These are phyloP conservation scores for Melanostoma scalare DNA, from an alignment of 2,888 invertebrate genomes.

Conservation along the genomic window DNA sequence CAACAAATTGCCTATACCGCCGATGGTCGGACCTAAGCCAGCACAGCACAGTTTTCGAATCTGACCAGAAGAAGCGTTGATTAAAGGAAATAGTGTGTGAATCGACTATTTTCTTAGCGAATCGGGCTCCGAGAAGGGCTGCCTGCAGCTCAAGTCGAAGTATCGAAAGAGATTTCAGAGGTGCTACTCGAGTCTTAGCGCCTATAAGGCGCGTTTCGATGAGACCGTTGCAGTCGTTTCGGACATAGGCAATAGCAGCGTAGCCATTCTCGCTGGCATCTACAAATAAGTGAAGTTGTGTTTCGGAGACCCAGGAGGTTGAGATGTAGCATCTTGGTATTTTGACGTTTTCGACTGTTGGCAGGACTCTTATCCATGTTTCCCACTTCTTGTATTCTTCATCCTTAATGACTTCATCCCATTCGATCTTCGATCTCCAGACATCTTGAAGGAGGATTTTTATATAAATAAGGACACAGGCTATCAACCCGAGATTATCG, in stretches of 20 bases:
- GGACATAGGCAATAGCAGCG: not conserved
- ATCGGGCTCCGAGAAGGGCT: conserved; percentile 8
- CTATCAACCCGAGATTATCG: conserved; percentile 52
- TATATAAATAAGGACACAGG: conserved; percentile 57
- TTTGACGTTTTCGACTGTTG: conserved; percentile 57
- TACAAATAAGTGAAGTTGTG: conserved; percentile 19
- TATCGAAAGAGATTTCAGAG: not conserved
- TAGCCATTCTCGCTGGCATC: not conserved
- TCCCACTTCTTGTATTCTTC: conserved; percentile 61
- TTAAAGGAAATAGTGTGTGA: not conserved
- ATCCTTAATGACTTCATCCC: conserved; percentile 50
- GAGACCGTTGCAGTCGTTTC: not conserved
- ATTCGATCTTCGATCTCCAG: conserved; percentile 27
- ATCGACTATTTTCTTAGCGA: conserved; percentile 5
- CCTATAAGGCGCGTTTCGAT: not conserved
- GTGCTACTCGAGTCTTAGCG: conserved; percentile 9
- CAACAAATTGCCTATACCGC: no score
- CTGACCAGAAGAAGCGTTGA: no score
- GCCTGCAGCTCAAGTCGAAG: conserved; percentile 17
- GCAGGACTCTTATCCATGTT: conserved; percentile 68
- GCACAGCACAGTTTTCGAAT: no score
- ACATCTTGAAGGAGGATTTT: conserved; percentile 67
- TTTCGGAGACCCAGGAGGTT: not conserved
- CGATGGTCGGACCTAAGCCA: no score
- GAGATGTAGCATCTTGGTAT: conserved; percentile 3